Conservation (phyloP, 2,888 invertebrate species). For the Lasioglossum malachurum region DNA sequence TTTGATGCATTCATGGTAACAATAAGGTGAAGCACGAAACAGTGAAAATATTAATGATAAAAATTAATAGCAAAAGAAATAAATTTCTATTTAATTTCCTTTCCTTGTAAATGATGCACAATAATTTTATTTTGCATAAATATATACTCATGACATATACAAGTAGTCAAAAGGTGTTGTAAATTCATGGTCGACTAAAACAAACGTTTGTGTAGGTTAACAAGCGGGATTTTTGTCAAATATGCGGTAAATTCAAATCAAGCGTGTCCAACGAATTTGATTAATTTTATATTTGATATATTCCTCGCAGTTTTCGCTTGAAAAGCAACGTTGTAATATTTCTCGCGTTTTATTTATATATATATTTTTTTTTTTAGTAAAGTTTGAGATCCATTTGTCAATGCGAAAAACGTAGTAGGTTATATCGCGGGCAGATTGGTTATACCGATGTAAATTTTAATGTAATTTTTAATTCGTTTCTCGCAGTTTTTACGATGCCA, state of each 20-base stretch:
- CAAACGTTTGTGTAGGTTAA: neutral
- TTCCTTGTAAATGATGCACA: neutral
- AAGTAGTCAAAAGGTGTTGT: neutral
- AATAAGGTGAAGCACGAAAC: neutral
- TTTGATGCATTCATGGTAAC: neutral
- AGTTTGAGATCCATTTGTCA: neutral
- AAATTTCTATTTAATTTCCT: neutral
- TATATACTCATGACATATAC: neutral
- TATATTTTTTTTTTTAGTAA: neutral
- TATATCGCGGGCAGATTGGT: slow-evolving; percentile 7
- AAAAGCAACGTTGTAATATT: neutral
- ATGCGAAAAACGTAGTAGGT: neutral
- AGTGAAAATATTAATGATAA: neutral
- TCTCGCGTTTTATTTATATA: neutral
- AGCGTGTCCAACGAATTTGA: neutral
- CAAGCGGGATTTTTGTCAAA: neutral
- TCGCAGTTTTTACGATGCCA: slow-evolving; percentile 16
- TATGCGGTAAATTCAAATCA: neutral
- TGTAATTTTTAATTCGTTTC: slow-evolving; percentile 24
- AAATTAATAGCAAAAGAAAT: neutral
- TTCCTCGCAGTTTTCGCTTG: neutral
- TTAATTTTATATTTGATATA: slow-evolving; percentile 1
- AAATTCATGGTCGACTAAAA: neutral
- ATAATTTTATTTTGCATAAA: neutral
- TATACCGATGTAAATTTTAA: slow-evolving; percentile 19